phyloP scores from a whole-genome alignment of 2,888 invertebrate genomes.

The Dryobotodes eremita region DNA sequence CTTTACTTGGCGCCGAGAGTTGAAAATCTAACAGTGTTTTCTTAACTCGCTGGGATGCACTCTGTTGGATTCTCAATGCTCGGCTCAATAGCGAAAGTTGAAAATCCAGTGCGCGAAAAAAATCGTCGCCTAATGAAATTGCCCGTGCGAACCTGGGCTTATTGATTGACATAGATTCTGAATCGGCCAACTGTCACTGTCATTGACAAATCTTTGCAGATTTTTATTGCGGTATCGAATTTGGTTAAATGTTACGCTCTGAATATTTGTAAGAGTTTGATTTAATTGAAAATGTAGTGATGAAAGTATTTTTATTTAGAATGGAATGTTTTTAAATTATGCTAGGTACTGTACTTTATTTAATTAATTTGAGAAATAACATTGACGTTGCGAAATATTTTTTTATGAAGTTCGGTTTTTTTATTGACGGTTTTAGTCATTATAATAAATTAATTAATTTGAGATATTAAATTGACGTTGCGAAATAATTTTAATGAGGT shows the following conservation, averaged over 20 bases:
- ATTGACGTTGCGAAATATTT: neutral
- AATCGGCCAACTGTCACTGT: constrained; percentile 13
- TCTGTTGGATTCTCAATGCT: neutral
- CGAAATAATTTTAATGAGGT: neutral
- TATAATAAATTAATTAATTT: neutral
- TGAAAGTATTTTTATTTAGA: neutral
- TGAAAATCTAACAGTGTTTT: neutral
- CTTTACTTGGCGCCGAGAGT: neutral
- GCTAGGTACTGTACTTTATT: neutral
- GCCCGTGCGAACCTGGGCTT: no score
- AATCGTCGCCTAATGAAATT: no score
- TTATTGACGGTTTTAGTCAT: no score
- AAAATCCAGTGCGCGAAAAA: neutral
- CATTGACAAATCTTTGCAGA: constrained; percentile 35
- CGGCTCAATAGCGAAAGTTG: neutral
- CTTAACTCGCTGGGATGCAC: neutral
- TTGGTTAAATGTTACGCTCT: constrained; percentile 36
- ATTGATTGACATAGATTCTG: constrained; percentile 3
- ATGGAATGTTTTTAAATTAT: neutral
- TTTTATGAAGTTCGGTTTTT: neutral
- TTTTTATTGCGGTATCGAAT: constrained; percentile 9
- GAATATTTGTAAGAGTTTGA: constrained; percentile 20
- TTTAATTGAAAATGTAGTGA: neutral
- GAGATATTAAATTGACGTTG: neutral
- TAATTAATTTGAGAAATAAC: neutral